Evolutionary conservation across 2,113 vertebrate genomes (phyloP).

Genomic region (Petrocephalus microphthalmus): DNA sequence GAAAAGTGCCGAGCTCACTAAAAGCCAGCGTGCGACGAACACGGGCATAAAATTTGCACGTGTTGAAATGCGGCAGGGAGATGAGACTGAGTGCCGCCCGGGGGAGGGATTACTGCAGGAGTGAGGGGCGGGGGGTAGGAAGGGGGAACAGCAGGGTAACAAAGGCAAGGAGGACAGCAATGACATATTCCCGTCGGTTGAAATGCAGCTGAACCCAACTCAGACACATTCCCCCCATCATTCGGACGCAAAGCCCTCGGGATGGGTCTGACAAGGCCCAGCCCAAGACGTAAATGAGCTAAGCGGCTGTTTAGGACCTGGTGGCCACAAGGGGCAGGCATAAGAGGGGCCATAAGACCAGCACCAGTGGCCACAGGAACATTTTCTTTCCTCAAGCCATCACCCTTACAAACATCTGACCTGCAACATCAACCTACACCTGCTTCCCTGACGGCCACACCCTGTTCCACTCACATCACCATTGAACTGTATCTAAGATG

Average conservation of each 20-base stretch:
- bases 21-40: slow-evolving; percentile 48
- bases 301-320: neutral
- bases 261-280: neutral
- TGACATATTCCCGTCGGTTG: neutral
- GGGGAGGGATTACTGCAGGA: neutral
- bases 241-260: neutral
- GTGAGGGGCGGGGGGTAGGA: neutral
- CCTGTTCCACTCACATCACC: too few relatives aligned
- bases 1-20: slow-evolving; percentile 63
- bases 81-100: neutral
- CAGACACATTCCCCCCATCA: neutral
- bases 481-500: too few relatives aligned
- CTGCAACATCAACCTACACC: too few relatives aligned
- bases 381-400: too few relatives aligned
- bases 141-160: neutral
- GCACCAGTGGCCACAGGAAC: too few relatives aligned
- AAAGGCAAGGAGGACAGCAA: neutral
- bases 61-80: slow-evolving; percentile 14
- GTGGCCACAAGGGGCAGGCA: neutral
- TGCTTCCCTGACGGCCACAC: too few relatives aligned
- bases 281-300: neutral
- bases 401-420: too few relatives aligned
- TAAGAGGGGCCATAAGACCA: neutral
- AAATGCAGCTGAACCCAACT: neutral
- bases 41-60: slow-evolving; percentile 67